Conservation (phyloP, 2,797 vertebrate genomes). For the Ibycter americanus region DNA sequence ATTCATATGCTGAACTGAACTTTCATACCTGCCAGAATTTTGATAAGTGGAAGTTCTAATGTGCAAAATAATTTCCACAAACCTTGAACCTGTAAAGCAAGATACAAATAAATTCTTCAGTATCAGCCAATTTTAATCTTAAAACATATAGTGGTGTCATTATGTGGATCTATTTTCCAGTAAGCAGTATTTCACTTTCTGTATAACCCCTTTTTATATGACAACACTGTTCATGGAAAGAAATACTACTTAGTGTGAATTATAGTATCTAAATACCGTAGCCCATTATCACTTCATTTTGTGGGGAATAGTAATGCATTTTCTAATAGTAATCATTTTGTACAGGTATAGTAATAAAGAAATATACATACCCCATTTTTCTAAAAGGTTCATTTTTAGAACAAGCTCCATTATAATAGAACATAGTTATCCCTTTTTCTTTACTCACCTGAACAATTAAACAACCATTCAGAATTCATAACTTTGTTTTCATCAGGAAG, state of each 20-base stretch:
- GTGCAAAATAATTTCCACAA: slow-evolving; percentile 88
- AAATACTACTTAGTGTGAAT: not conserved
- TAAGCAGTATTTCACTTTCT: not conserved
- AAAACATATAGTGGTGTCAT: not conserved
- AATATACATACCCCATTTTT: not conserved
- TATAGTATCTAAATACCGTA: not conserved
- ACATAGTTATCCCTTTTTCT: not conserved
- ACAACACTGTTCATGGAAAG: not conserved
- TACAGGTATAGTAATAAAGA: not conserved
- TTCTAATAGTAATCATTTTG: not conserved
- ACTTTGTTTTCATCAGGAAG: not conserved
- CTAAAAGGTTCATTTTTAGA: not conserved
- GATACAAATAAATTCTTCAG: not conserved
- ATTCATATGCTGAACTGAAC: not conserved
- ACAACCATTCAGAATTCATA: not conserved
- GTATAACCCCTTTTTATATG: not conserved
- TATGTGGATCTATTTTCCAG: not conserved
- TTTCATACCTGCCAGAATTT: slow-evolving; percentile 89
- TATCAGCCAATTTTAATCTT: not conserved
- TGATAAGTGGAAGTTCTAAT: slow-evolving; percentile 88
- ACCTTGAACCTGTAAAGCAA: slow-evolving; percentile 76
- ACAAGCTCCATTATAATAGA: not conserved
- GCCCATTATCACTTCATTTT: not conserved
- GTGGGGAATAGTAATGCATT: not conserved
- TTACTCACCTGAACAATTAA: not conserved